phyloP scores from a whole-genome alignment of 2,888 invertebrate genomes.

The Teinopalpus imperialis region DNA sequence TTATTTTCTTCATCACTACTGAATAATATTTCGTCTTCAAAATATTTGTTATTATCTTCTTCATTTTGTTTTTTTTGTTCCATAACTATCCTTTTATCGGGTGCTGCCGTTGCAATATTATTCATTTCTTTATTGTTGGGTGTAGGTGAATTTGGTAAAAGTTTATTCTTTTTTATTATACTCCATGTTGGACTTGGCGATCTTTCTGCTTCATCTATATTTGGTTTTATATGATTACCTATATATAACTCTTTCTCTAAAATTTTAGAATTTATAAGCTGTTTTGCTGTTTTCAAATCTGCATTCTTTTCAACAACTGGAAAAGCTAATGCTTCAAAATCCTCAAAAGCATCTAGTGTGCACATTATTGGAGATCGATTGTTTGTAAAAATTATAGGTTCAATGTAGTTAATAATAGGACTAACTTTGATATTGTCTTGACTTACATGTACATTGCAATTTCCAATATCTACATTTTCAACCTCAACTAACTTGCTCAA shows the following conservation, averaged over 20 bases:
- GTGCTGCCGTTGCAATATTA: slow-evolving; percentile 35
- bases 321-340: slow-evolving; percentile 56
- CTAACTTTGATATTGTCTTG: slow-evolving; percentile 35
- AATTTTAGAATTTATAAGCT: slow-evolving; percentile 60
- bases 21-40: slow-evolving; percentile 63
- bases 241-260: slow-evolving; percentile 44
- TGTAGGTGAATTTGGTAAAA: not conserved
- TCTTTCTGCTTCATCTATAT: not conserved
- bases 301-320: slow-evolving; percentile 46
- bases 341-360: slow-evolving; percentile 58
- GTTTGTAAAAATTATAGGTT: slow-evolving; percentile 28
- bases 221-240: not conserved
- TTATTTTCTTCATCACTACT: slow-evolving; percentile 69
- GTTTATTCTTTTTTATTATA: not conserved
- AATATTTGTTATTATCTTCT: slow-evolving; percentile 24
- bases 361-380: slow-evolving; percentile 44
- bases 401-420: slow-evolving; percentile 47
- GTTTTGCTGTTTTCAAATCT: slow-evolving; percentile 46
- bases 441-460: too few species aligned
- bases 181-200: slow-evolving; percentile 9
- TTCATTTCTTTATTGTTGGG: not conserved
- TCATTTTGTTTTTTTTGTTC: too few species aligned
- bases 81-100: too few species aligned
- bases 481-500: too few species aligned
- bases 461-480: too few species aligned